Evolutionary conservation across 2,113 vertebrate genomes (phyloP), one percentile per base, ranked within the genome.

Genomic region (Alethe castanea): DNA sequence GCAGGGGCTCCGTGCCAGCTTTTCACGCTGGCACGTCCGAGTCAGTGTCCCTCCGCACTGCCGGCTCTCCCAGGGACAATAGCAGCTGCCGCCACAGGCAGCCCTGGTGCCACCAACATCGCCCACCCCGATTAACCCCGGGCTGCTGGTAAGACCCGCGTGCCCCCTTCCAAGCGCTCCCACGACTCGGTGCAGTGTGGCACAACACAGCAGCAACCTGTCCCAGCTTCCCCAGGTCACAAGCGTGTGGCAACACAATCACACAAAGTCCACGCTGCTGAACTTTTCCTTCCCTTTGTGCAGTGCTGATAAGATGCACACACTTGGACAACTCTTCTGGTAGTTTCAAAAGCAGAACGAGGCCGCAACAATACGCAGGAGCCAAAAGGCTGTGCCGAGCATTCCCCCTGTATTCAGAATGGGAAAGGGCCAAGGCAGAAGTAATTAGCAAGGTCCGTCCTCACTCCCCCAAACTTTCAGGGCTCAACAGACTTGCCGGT

Each of bases 181-280:
- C 67, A 33, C 0, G 8, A 8, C 24, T 48, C 33, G 3, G 42
- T 2, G 47, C 59, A 10, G 45, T 0, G 5, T 1, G 24, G 50
- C 42, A 45, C 36, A 9, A 24, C 1, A 7, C 0, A 14, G 56
- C 0, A 18, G 47, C 6, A 9, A 53, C 36, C 62, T 16, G 7
- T 2, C 35, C 44, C 72, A 19, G 42, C 33, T 26, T 16, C 36
- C 12, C 33, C 29, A 11, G 44, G 54, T 28, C 57, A 64, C 38
- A 19, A 11, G 26, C 0, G 0, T 11, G 26, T 20, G 26, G 40
- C 61, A 57, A 77, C 65, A 19, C 0, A 14, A 26, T n/a, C 33
- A 53, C 40, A 65, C 1, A 1, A 67, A 52, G 28, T 8, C 74
- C 25, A 0, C 0, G 28, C 24, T 42, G 47, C 48, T 60, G 24